Base-by-base conservation (phyloP, 2,113 vertebrate species). In the Carollia perspicillata region DNA sequence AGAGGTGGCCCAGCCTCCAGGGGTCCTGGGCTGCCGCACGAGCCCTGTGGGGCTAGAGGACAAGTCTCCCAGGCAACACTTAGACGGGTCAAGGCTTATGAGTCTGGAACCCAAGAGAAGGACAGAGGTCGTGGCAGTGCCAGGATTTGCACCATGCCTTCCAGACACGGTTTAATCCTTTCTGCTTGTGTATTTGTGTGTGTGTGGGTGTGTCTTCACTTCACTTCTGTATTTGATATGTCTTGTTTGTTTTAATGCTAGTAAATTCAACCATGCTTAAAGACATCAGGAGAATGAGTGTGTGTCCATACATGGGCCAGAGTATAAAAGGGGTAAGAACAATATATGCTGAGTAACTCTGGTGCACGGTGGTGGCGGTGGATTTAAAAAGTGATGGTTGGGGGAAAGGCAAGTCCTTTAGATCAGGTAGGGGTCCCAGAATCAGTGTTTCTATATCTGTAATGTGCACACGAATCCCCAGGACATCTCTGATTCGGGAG, bases 111-210 rank as follows among this genome's bases (percentile, higher is more conserved):
- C 22, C 42, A 71, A 66, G 58, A 53, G 23, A 60, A 33, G 18
- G 7, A 6, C 0, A 4, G 33, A 13, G 7, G 7, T 13, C 18
- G 3, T 1, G 6, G 18, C 7, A 79, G 42, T 6, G 23, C 10
- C 7, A 28, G 42, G 11, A 20, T 40, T 71, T 17, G 18, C 1
- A 16, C 10, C 35, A 5, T 7, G 8, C 47, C 42, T 80, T 63
- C 33, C 1, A 2, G 18, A 5, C 2, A 35, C 2, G 5, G 14
- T 35, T 44, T 30, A 33, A n/a, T 20, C 16, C 33, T 66, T n/a
- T 9, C 10, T 37, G 37, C 33, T 33, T 12, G 26, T 28, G 14
- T 28, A 16, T 47, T 71, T 51, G 20, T 92, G 22, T 92, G 18
- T 28, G n/a, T 42, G 55, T n/a, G 35, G 22, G 16, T 35, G 44